Percentiles rank a stretch among this genome's conserved stretches.
Evolutionary conservation across 2,888 invertebrate species (phyloP).

Genomic region (Cataglyphis livida): DNA sequence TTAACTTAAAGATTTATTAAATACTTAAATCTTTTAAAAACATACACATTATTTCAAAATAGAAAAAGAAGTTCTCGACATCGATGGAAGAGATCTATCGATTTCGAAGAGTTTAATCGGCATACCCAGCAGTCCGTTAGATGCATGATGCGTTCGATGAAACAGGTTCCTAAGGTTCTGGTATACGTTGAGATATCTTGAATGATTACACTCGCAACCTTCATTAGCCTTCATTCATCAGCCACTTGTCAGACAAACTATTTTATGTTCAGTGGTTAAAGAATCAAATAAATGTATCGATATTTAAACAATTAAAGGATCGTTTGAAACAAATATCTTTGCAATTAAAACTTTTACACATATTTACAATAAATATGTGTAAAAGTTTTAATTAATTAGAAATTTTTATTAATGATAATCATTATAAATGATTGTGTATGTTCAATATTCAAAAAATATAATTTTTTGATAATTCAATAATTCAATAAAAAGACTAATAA

Average conservation of each 20-base stretch:
- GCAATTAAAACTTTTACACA: neutral
- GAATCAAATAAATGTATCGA: neutral
- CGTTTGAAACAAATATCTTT: neutral
- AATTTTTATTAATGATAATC: too few species aligned
- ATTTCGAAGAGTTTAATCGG: constrained; percentile 12
- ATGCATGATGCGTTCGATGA: constrained; percentile 12
- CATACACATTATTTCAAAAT: neutral
- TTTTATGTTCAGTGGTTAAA: constrained; percentile 20
- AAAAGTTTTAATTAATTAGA: too few species aligned
- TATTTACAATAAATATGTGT: neutral
- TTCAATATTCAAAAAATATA: too few species aligned
- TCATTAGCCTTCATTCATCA: constrained; percentile 70
- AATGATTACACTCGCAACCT: constrained; percentile 65
- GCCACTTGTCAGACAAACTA: constrained; percentile 45
- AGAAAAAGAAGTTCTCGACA: neutral
- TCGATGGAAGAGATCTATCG: constrained; percentile 2
- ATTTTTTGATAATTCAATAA: too few species aligned
- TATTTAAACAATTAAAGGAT: neutral
- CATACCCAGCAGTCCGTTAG: constrained; percentile 6
- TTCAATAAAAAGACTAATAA: too few species aligned
- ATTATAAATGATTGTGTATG: too few species aligned
- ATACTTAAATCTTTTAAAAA: neutral
- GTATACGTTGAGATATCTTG: constrained; percentile 52
- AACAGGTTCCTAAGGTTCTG: constrained; percentile 65
- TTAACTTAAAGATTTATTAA: neutral